Evolutionary conservation across 2,888 invertebrate species (phyloP).

Genomic region (Megastigmus dorsalis): DNA sequence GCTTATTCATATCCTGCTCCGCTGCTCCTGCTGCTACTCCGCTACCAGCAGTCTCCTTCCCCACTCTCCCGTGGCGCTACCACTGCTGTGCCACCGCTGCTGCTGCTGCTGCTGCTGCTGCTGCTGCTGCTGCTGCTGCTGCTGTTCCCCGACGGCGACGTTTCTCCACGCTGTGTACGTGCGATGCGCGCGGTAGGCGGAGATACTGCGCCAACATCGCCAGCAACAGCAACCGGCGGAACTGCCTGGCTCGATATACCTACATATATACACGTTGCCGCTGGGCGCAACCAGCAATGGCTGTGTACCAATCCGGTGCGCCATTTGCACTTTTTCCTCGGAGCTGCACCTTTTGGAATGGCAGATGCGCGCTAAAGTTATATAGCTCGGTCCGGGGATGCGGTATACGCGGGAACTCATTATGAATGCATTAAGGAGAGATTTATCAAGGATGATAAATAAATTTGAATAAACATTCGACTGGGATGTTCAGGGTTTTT

Average conservation of each 20-base stretch:
- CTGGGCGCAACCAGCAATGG: conserved; percentile 32
- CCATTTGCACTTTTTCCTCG: too few species aligned
- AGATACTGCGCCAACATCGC: conserved; percentile 53
- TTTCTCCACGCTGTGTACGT: not conserved
- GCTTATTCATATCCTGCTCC: too few species aligned
- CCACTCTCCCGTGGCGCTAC: conserved; percentile 48
- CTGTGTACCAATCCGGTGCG: conserved; percentile 30
- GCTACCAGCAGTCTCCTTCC: conserved; percentile 54
- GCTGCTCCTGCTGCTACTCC: conserved; percentile 60
- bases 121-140: not conserved
- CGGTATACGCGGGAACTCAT: too few species aligned
- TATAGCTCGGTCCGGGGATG: too few species aligned
- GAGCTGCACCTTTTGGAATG: too few species aligned
- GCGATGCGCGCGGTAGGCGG: conserved; percentile 57
- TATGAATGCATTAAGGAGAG: too few species aligned
- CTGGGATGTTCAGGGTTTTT: too few species aligned
- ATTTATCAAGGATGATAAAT: too few species aligned
- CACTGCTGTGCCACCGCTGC: too few species aligned
- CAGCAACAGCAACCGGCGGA: not conserved
- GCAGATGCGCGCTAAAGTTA: too few species aligned
- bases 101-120: conserved; percentile 58
- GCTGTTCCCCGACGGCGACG: conserved; percentile 5
- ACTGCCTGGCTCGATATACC: not conserved
- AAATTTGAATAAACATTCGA: too few species aligned
- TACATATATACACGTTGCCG: not conserved